Evolutionary conservation across 2,888 invertebrate genomes (phyloP).

Genomic region (Agonopterix subpropinquella): DNA sequence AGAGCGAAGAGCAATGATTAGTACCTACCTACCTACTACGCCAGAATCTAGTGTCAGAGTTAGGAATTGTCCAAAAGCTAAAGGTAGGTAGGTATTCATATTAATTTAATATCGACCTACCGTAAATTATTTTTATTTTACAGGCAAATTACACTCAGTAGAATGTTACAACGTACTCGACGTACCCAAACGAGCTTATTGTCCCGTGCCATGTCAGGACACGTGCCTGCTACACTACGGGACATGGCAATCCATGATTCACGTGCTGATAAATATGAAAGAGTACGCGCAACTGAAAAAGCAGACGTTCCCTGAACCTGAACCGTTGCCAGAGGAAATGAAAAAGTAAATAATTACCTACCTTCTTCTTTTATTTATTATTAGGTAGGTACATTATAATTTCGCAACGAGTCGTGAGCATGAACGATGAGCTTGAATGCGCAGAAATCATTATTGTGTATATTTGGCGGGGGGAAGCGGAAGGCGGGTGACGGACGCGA

Average conservation of each 20-base stretch:
- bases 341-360: constrained; percentile 24
- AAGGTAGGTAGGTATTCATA: background rate
- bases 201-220: constrained; percentile 25
- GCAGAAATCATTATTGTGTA: too few species aligned
- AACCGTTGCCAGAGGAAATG: constrained; percentile 24
- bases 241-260: constrained; percentile 43
- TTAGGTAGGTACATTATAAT: too few species aligned
- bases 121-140: constrained; percentile 6
- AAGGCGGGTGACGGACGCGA: too few species aligned
- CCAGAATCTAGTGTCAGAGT: too few species aligned
- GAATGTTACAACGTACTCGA: constrained; percentile 37
- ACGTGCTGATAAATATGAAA: constrained; percentile 29
- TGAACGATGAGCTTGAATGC: too few species aligned
- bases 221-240: constrained; percentile 39
- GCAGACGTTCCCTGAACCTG: constrained; percentile 26
- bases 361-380: too few species aligned
- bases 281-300: constrained; percentile 26
- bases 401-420: too few species aligned
- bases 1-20: too few species aligned
- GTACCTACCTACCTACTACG: too few species aligned
- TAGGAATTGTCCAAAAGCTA: too few species aligned
- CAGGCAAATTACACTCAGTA: constrained; percentile 35
- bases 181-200: constrained; percentile 34
- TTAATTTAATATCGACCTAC: background rate
- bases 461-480: too few species aligned